phyloP scores from a whole-genome alignment of 2,113 vertebrate species.

The Rhinichthys klamathensis region DNA sequence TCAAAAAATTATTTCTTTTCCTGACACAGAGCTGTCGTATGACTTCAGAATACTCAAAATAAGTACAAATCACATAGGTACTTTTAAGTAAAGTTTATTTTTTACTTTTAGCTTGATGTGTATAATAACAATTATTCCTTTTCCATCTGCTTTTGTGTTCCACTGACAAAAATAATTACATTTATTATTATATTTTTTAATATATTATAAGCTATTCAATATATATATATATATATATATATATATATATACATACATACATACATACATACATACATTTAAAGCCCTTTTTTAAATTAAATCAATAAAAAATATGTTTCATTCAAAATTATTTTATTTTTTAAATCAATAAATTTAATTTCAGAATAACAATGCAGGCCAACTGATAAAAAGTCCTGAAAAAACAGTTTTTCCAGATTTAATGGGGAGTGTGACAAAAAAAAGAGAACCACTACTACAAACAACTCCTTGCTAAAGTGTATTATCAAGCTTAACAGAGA shows the following conservation, averaged over 20 bases:
- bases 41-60: background rate
- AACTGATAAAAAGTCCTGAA: background rate
- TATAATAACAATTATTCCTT: background rate
- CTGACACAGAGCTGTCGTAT: background rate
- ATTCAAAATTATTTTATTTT: background rate
- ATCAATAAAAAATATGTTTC: background rate
- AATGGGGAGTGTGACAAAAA: background rate
- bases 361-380: background rate
- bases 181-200: background rate
- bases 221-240: no score
- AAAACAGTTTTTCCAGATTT: background rate
- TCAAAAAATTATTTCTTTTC: background rate
- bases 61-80: no score
- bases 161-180: background rate
- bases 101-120: background rate
- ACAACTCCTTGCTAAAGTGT: background rate
- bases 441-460: background rate
- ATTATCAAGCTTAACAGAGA: background rate
- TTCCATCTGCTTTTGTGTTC: background rate
- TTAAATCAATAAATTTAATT: no score
- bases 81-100: no score
- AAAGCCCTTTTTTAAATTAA: background rate
- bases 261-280: no score
- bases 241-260: no score
- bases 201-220: background rate